phyloP scores from a whole-genome alignment of 2,113 vertebrate genomes.

The Ageneiosus marmoratus region DNA sequence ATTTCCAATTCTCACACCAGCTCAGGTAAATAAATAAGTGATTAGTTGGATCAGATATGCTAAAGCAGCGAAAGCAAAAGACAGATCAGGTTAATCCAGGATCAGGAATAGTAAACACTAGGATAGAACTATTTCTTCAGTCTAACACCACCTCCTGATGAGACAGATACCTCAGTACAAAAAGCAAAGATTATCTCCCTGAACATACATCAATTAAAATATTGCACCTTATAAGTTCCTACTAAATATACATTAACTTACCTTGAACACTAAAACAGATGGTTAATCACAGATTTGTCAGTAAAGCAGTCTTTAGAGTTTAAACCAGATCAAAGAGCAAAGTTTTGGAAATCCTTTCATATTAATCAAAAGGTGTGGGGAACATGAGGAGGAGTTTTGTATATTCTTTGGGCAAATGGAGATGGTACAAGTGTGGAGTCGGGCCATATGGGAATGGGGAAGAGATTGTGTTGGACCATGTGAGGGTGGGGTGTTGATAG shows the following conservation, averaged over 20 bases:
- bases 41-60: not conserved
- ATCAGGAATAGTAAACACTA: not conserved
- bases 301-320: not conserved
- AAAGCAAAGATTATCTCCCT: too few species aligned
- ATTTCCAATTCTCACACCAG: not conserved
- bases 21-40: not conserved
- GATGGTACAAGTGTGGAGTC: not conserved
- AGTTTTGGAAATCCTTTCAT: not conserved
- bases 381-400: not conserved
- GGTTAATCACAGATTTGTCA: not conserved
- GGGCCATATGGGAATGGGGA: not conserved
- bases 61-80: not conserved
- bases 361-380: not conserved
- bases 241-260: not conserved
- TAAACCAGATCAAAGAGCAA: not conserved
- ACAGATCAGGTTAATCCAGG: not conserved
- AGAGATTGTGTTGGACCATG: not conserved
- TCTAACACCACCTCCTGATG: not conserved
- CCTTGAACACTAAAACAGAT: not conserved
- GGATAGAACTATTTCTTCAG: not conserved
- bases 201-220: not conserved
- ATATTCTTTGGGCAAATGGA: not conserved
- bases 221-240: not conserved
- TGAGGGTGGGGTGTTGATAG: not conserved
- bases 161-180: too few species aligned